phyloP scores from a whole-genome alignment of 2,797 vertebrate genomes.

The Enteromius afrohamiltoni region DNA sequence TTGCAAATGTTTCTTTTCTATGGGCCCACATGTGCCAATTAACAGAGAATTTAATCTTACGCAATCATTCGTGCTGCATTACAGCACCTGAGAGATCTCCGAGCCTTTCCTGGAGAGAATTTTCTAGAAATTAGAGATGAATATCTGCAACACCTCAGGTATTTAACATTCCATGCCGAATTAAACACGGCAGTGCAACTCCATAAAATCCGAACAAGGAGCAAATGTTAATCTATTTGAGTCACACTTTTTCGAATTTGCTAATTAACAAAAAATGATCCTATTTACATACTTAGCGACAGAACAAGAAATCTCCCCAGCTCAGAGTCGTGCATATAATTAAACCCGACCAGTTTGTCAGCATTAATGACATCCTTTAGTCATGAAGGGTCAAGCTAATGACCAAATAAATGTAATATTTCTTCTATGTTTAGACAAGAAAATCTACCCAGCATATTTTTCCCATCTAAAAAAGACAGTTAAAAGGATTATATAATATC shows the following conservation, averaged over 20 bases:
- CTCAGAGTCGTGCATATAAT: conserved; percentile 41
- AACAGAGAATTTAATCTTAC: conserved; percentile 5
- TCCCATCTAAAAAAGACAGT: neutral
- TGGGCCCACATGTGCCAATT: conserved; percentile 6
- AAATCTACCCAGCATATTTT: conserved; percentile 20
- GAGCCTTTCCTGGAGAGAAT: neutral
- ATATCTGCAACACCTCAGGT: conserved; percentile 34
- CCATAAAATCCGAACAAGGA: conserved; percentile 44
- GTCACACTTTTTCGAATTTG: conserved; percentile 38
- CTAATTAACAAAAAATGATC: conserved; percentile 54
- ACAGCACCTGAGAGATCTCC: conserved; percentile 24
- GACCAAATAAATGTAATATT: conserved; percentile 33
- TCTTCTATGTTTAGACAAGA: neutral
- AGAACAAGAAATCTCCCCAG: conserved; percentile 24
- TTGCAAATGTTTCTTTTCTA: neutral
- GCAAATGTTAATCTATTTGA: conserved; percentile 55
- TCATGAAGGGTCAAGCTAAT: conserved; percentile 43
- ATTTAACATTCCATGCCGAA: conserved; percentile 39
- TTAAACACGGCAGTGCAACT: conserved; percentile 15
- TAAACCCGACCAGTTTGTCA: conserved; percentile 31
- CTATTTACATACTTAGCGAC: conserved; percentile 52
- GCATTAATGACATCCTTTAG: conserved; percentile 41
- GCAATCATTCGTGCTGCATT: conserved; percentile 4
- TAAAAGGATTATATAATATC: neutral
- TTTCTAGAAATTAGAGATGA: conserved; percentile 15